Conservation (phyloP, 2,888 invertebrate genomes). For the Molorchus minor region DNA sequence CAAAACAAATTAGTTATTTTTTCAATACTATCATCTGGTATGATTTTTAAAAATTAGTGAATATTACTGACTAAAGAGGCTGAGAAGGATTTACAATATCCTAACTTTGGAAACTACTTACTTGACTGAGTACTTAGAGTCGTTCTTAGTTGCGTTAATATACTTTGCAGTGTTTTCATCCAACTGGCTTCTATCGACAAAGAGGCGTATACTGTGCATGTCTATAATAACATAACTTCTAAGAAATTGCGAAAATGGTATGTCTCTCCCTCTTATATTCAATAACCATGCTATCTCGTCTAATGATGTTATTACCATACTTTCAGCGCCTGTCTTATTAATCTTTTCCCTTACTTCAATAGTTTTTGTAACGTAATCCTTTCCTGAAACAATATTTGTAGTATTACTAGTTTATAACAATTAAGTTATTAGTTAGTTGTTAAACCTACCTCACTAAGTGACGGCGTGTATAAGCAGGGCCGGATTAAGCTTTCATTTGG, state of each 20-base stretch:
- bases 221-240: constrained; percentile 79
- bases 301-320: constrained; percentile 84
- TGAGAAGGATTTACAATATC: too few species aligned
- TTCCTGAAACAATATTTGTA: constrained; percentile 61
- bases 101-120: constrained; percentile 61
- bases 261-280: constrained; percentile 87
- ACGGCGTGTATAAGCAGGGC: too few species aligned
- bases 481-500: too few species aligned
- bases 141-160: constrained; percentile 65
- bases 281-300: constrained; percentile 91
- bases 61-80: too few species aligned
- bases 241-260: constrained; percentile 82
- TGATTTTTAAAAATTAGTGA: too few species aligned
- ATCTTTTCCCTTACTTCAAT: constrained; percentile 72
- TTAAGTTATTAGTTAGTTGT: too few species aligned
- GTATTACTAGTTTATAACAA: too few species aligned
- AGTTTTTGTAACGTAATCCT: constrained; percentile 81
- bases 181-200: constrained; percentile 75
- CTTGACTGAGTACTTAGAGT: constrained; percentile 73
- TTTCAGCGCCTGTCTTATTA: constrained; percentile 71
- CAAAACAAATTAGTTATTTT: too few species aligned
- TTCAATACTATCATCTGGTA: too few species aligned
- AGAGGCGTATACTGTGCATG: constrained; percentile 72
- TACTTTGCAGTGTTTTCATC: constrained; percentile 59
- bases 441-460: too few species aligned